Conservation (phyloP, 2,888 invertebrate genomes). For the Rhagophthalmus giganteus region DNA sequence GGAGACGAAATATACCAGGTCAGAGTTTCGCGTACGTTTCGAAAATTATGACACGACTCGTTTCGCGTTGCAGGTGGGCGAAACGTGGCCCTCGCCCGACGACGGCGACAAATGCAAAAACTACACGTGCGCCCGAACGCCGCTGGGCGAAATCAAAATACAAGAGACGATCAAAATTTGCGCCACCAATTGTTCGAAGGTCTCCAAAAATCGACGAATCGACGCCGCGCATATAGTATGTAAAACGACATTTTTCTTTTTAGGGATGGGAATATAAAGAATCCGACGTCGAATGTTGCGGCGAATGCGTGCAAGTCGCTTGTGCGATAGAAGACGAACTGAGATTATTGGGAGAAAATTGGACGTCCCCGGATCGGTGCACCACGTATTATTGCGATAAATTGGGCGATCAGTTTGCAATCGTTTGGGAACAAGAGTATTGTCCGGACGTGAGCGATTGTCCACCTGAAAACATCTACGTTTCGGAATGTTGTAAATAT, state of each 20-base stretch:
- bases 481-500: conserved; percentile 68
- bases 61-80: conserved; percentile 54
- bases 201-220: conserved; percentile 37
- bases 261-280: conserved; percentile 65
- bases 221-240: no score
- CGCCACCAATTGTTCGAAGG: conserved; percentile 55
- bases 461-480: conserved; percentile 62
- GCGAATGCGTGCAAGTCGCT: conserved; percentile 64
- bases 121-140: conserved; percentile 57
- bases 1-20: conserved; percentile 58
- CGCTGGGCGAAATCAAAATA: conserved; percentile 57
- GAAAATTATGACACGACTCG: background rate
- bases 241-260: conserved; percentile 20
- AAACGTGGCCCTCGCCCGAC: conserved; percentile 61
- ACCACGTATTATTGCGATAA: conserved; percentile 62
- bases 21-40: conserved; percentile 6
- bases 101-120: conserved; percentile 61
- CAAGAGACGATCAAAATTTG: conserved; percentile 61
- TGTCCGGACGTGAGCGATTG: conserved; percentile 65
- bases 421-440: conserved; percentile 50
- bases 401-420: conserved; percentile 55
- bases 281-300: conserved; percentile 62
- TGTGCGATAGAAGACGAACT: conserved; percentile 61
- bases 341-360: conserved; percentile 59
- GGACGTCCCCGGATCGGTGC: conserved; percentile 67